Percentiles rank a stretch among this genome's conserved stretches.
These are phyloP conservation scores for Pitta sordida DNA, from an alignment of 2,113 vertebrate genomes.

Conservation along the genomic window DNA sequence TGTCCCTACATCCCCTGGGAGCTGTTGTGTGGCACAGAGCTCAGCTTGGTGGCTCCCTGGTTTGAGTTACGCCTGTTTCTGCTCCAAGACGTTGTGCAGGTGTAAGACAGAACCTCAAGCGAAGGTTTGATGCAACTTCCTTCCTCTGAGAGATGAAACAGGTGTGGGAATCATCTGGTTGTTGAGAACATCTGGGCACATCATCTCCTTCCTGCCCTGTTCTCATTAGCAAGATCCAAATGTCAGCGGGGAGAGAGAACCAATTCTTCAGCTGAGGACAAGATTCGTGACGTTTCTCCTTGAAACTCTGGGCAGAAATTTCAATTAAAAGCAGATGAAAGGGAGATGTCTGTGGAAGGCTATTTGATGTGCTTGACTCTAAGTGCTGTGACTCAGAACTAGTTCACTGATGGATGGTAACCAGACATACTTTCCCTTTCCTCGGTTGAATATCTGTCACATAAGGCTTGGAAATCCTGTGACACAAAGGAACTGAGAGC, in stretches of 20 bases:
- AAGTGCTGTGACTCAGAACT: not conserved
- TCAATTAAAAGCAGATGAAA: constrained; percentile 13
- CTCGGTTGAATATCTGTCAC: not conserved
- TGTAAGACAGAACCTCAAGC: not conserved
- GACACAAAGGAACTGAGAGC: not conserved
- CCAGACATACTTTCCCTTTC: not conserved
- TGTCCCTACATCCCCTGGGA: not conserved
- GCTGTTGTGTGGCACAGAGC: not conserved
- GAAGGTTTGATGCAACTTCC: not conserved
- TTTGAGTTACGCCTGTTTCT: not conserved
- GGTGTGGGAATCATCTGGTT: not conserved
- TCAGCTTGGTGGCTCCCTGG: not conserved
- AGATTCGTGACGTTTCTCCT: not conserved
- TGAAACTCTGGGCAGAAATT: not conserved
- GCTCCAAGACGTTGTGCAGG: not conserved
- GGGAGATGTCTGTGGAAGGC: not conserved
- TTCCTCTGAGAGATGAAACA: not conserved
- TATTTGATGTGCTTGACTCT: constrained; percentile 1
- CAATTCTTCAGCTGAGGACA: not conserved
- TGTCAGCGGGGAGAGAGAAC: not conserved
- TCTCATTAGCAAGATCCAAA: not conserved
- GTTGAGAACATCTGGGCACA: not conserved
- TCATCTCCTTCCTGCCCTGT: not conserved
- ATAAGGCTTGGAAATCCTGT: not conserved
- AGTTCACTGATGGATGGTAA: not conserved